Evolutionary conservation across 1,140 invertebrate species (phyloP).

Genomic region (Calliopsis andreniformis): DNA sequence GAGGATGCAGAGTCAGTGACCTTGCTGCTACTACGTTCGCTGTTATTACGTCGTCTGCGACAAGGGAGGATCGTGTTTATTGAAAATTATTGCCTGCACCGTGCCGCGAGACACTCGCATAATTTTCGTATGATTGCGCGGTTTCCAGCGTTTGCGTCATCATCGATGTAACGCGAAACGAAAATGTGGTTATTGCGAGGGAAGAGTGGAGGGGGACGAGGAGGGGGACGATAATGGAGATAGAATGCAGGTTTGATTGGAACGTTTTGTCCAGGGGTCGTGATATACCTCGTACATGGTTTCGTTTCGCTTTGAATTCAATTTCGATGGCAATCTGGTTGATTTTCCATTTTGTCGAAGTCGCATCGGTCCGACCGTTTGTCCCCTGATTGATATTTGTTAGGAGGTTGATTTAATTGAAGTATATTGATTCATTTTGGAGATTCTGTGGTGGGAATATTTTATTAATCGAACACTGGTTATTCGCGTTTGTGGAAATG

Average conservation of each 20-base stretch:
- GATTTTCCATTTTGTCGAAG: slow-evolving; percentile 4
- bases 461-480: too few relatives aligned
- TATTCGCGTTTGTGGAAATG: too few relatives aligned
- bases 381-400: not conserved
- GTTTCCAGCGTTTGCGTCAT: slow-evolving; percentile 31
- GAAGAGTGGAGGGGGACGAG: not conserved
- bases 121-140: slow-evolving; percentile 28
- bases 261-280: slow-evolving; percentile 15
- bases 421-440: not conserved
- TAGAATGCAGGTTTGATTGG: slow-evolving; percentile 43
- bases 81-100: slow-evolving; percentile 1
- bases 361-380: not conserved
- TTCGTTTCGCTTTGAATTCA: slow-evolving; percentile 22
- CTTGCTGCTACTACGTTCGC: too few relatives aligned
- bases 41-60: not conserved
- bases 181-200: slow-evolving; percentile 27
- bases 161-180: slow-evolving; percentile 29
- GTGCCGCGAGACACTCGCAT: not conserved
- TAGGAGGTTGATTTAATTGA: not conserved
- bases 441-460: too few relatives aligned
- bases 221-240: slow-evolving; percentile 21
- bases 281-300: not conserved
- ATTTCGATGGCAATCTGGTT: slow-evolving; percentile 1
- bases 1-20: too few relatives aligned
- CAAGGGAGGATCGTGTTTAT: not conserved